Base-by-base conservation (phyloP, 2,888 invertebrate genomes). In the Zygothrica quintamaculata region DNA sequence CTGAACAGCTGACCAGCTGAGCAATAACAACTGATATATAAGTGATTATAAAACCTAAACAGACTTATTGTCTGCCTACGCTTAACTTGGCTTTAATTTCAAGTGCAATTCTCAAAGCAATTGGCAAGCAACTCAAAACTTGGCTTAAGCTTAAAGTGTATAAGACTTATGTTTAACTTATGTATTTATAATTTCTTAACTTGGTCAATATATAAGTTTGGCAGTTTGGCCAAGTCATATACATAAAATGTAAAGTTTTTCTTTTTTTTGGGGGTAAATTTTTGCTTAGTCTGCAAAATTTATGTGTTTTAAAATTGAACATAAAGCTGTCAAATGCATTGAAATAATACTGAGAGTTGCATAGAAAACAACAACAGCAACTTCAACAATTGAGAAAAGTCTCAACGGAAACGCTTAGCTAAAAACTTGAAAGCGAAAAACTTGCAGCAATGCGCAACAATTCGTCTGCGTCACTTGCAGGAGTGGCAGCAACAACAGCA, bases 381-480 rank as follows among this genome's bases (percentile, higher is more conserved):
- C 9, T 9, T n/a, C n/a, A 33, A 5, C 18, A 22, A 22, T 22
- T 22, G 46, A 44, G 15, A 36, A 37, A 52, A 44, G 64, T 43
- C 47, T 34, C 42, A 47, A 9, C 47, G 52, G 55, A 65, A 70
- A 47, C 40, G 51, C 50, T 61, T 22, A 13, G 37, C 50, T 53
- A 11, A 31, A 56, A 65, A 47, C 46, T 57, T 61, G 39, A 59
- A 69, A 52, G 39, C 61, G 36, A 69, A 58, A 56, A 43, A 52
- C 56, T 70, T 70, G 65, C 53, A 59, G 51, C 74, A 69, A 36
- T 61, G 68, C 59, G 59, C 65, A 74, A 70, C 74, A 74, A 74
- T 74, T 66, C 60, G 74, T 74, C 74, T 59, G 74, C 74, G 81
- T 80, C 80, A 80, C 73, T 64, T 36, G 43, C 80, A 76, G 76